These are phyloP conservation scores for Meloidogyne chitwoodi DNA, from an alignment of 1,140 invertebrate species.

Conservation along the genomic window DNA sequence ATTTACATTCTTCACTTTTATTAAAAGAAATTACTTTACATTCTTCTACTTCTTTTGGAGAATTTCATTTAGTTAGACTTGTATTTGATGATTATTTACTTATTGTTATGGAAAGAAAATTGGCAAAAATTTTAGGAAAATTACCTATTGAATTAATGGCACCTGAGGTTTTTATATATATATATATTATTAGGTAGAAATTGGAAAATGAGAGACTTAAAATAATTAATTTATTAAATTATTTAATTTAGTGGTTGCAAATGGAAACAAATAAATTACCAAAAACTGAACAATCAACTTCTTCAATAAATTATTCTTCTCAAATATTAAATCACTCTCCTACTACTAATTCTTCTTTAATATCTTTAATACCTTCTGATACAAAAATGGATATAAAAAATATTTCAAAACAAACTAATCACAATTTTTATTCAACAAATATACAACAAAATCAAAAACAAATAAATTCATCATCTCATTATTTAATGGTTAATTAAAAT, in stretches of 20 bases:
- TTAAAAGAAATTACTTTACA: conserved; percentile 87
- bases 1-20: conserved; percentile 95
- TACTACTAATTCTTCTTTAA: neutral
- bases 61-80: conserved; percentile 83
- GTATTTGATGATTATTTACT: conserved; percentile 96
- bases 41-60: conserved; percentile 94
- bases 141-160: conserved; percentile 90
- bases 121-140: conserved; percentile 80
- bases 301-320: neutral
- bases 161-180: conserved; percentile 44
- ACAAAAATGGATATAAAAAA: too few relatives aligned
- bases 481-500: neutral
- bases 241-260: neutral
- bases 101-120: conserved; percentile 92
- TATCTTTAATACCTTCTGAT: neutral
- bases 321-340: neutral
- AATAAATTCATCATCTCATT: neutral
- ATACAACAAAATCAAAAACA: neutral
- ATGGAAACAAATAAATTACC: neutral
- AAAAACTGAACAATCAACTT: neutral
- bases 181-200: too few relatives aligned
- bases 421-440: neutral
- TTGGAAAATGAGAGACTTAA: too few relatives aligned
- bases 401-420: neutral
- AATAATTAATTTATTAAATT: neutral